phyloP scores from a whole-genome alignment of 2,113 vertebrate genomes.

The Macaca mulatta region DNA sequence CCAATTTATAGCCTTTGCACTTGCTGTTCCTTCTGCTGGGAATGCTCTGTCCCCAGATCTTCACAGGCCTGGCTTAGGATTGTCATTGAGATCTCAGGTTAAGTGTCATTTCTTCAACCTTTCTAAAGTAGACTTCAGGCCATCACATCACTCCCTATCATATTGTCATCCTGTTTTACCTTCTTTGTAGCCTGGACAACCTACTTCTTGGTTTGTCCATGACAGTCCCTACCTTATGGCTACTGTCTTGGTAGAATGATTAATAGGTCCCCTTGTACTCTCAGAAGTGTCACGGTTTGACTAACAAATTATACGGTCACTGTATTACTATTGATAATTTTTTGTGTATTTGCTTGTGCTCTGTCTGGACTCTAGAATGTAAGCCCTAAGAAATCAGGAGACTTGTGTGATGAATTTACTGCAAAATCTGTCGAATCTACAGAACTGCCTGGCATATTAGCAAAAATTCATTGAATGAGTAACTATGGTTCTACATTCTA shows the following conservation, averaged over 20 bases:
- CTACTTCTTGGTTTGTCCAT: not conserved
- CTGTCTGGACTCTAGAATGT: not conserved
- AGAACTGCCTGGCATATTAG: not conserved
- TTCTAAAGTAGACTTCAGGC: not conserved
- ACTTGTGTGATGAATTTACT: not conserved
- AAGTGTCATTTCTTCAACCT: not conserved
- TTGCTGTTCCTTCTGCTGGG: not conserved
- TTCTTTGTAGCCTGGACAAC: not conserved
- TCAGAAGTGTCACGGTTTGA: not conserved
- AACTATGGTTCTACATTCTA: not conserved
- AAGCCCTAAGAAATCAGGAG: not conserved
- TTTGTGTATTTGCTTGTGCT: not conserved
- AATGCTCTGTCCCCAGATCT: not conserved
- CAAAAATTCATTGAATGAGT: constrained; percentile 1
- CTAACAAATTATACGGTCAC: not conserved
- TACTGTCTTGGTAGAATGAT: not conserved
- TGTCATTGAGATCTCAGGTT: not conserved
- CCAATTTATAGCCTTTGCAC: not conserved
- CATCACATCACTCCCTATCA: not conserved
- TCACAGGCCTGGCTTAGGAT: not conserved
- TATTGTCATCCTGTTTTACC: not conserved
- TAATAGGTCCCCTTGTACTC: not conserved
- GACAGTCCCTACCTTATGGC: not conserved
- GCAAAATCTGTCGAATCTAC: not conserved
- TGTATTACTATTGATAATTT: not conserved